A percentile compares a stretch with the other conserved stretches of the same genome.
Evolutionary conservation across 2,113 vertebrate genomes (phyloP).

Genomic region (Cygnus atratus): DNA sequence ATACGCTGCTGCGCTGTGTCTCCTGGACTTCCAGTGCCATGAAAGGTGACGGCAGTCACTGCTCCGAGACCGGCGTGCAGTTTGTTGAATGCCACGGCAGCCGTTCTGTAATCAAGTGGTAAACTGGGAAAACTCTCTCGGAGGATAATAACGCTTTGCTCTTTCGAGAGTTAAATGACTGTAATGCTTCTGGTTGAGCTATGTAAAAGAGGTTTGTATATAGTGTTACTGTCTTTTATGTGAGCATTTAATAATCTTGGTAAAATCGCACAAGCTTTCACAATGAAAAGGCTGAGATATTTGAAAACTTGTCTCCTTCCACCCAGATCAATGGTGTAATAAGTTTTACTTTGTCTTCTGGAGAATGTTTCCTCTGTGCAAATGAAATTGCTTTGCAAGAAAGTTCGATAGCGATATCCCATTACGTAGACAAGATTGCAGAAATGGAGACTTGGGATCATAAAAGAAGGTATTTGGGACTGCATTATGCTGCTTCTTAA

Average conservation of each 20-base stretch:
- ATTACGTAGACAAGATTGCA: accelerated
- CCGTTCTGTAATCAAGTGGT: not conserved
- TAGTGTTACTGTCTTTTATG: not conserved
- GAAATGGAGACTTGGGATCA: not conserved
- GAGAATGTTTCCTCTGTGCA: not conserved
- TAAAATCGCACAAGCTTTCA: not conserved
- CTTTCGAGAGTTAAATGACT: not conserved
- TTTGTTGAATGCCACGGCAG: not conserved
- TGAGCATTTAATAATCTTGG: not conserved
- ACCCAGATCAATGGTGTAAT: not conserved
- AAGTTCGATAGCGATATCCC: accelerated
- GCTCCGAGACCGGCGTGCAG: not conserved
- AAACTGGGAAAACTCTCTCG: not conserved
- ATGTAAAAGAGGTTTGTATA: not conserved
- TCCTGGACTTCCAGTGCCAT: not conserved
- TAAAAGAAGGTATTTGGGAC: not conserved
- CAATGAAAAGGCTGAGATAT: not conserved
- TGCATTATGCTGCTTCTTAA: not conserved
- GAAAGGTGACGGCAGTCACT: no score
- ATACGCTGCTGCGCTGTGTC: accelerated
- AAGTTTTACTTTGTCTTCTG: not conserved
- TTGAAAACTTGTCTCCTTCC: not conserved
- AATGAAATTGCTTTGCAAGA: not conserved
- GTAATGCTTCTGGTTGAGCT: not conserved
- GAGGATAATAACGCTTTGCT: not conserved